These are phyloP conservation scores for Phalacrocorax brasilianus DNA, from an alignment of 2,113 vertebrate species.

Conservation along the genomic window DNA sequence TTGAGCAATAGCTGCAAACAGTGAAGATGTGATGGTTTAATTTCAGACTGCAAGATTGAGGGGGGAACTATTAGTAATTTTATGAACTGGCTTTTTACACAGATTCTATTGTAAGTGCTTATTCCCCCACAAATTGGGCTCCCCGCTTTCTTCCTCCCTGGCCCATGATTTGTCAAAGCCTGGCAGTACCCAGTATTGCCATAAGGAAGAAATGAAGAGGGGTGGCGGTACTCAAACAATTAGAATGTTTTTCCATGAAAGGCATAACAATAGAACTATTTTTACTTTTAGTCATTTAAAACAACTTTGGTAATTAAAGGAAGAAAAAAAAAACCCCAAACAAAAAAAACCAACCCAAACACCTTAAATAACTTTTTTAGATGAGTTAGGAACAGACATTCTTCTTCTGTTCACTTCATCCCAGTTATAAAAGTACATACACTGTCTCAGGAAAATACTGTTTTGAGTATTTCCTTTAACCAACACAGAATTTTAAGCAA, in stretches of 20 bases:
- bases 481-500: neutral
- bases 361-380: neutral
- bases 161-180: neutral
- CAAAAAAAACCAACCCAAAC: neutral
- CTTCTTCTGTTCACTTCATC: neutral
- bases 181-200: neutral
- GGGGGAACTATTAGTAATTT: neutral
- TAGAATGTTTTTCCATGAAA: neutral
- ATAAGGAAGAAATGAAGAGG: neutral
- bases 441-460: neutral
- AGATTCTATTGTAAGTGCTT: neutral
- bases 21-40: neutral
- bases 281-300: neutral
- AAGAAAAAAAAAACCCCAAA: neutral
- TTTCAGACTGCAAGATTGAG: neutral
- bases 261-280: neutral
- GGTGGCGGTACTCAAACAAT: neutral
- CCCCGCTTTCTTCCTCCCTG: neutral
- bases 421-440: neutral
- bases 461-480: neutral
- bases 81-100: neutral
- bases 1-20: neutral
- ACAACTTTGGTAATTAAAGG: neutral
- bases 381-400: neutral
- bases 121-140: neutral